A percentile compares a stretch with the other conserved stretches of the same genome.
phyloP scores from a whole-genome alignment of 1,140 invertebrate species.

The Diorhabda carinulata region DNA sequence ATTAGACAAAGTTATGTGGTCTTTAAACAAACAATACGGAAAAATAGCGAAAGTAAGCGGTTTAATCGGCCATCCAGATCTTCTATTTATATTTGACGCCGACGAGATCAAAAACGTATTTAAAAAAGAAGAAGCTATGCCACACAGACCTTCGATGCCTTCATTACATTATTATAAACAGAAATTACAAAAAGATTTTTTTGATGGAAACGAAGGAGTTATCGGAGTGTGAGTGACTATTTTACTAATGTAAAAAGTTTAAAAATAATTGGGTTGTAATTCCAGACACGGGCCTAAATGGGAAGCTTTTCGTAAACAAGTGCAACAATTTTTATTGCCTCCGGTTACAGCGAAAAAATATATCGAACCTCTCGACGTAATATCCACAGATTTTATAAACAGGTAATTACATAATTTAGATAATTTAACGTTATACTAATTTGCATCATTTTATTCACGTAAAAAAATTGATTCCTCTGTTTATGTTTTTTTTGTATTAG shows the following conservation, averaged over 20 bases:
- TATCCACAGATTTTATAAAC: conserved; percentile 66
- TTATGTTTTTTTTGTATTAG: too few relatives aligned
- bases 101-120: conserved; percentile 73
- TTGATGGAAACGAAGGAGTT: conserved; percentile 66
- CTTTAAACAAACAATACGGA: conserved; percentile 62
- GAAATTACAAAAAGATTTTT: conserved; percentile 67
- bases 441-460: too few relatives aligned
- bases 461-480: too few relatives aligned
- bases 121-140: conserved; percentile 69
- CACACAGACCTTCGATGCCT: conserved; percentile 73
- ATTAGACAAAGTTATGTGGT: conserved; percentile 68
- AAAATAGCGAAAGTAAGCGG: conserved; percentile 70
- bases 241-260: neutral
- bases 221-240: conserved; percentile 69
- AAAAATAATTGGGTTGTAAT: neutral
- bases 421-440: too few relatives aligned
- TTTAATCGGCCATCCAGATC: conserved; percentile 70
- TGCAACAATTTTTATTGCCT: conserved; percentile 78
- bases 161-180: conserved; percentile 76
- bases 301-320: conserved; percentile 74
- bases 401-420: conserved; percentile 51
- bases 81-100: conserved; percentile 74
- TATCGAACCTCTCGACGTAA: conserved; percentile 66
- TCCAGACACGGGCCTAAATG: conserved; percentile 78
- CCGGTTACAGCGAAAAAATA: conserved; percentile 72